phyloP scores from a whole-genome alignment of 2,888 invertebrate genomes.

The Xanthorhoe spadicearia region DNA sequence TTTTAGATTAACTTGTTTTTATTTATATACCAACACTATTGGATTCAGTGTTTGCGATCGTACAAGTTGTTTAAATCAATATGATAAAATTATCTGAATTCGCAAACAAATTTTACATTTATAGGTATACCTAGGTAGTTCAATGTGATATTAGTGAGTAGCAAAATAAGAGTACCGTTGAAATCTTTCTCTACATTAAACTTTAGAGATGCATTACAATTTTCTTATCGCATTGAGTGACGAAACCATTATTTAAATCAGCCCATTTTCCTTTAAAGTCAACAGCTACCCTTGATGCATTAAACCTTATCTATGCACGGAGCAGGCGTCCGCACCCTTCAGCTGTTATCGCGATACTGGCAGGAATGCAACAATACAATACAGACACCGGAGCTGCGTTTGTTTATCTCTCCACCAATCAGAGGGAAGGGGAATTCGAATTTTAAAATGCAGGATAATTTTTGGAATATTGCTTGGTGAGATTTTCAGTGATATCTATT shows the following conservation, averaged over 20 bases:
- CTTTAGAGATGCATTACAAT: not conserved
- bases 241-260: constrained; percentile 62
- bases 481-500: not conserved
- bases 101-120: no score
- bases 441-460: constrained; percentile 45
- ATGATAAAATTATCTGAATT: no score
- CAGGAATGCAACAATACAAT: constrained; percentile 81
- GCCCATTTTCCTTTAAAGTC: constrained; percentile 69
- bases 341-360: constrained; percentile 73
- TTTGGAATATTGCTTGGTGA: not conserved
- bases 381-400: constrained; percentile 61
- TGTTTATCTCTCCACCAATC: constrained; percentile 76
- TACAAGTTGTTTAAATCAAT: no score
- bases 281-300: constrained; percentile 60
- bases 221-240: constrained; percentile 25
- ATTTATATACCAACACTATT: no score
- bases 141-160: no score
- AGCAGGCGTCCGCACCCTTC: constrained; percentile 75
- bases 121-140: no score
- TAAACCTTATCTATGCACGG: constrained; percentile 74
- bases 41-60: no score
- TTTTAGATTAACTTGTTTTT: no score
- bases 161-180: no score
- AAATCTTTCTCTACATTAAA: not conserved
- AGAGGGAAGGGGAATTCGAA: constrained; percentile 56